Evolutionary conservation across 2,113 vertebrate species (phyloP), one percentile per base, ranked within the genome.

Genomic region (Salvelinus alpinus): DNA sequence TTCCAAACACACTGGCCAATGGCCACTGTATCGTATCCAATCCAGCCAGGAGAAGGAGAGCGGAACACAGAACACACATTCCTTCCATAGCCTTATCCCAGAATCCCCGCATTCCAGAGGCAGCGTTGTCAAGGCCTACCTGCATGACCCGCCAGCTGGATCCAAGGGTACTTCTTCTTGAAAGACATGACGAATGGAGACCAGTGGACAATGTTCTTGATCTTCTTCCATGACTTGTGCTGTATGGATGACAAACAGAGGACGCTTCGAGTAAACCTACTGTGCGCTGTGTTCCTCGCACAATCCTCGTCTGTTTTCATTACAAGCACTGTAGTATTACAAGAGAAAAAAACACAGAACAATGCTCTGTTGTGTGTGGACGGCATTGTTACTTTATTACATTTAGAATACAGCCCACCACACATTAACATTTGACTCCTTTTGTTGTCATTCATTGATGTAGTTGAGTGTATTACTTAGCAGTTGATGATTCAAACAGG

Each of bases 111-210:
- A n/a, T n/a, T 60, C 25, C 25, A 34, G 29, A n/a, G 27, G 13
- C 29, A 13, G 38, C 5, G 13, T 16, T 44, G 71, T 5, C 13
- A 16, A 71, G 16, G 59, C 20, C 0, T 92, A 98, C 98, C 98
- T 95, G 96, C 97, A 0, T 99, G 98, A 44, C 97, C 98, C 0
- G 97, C 98, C 88, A 99, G 93, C 89, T 99, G 98, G 84, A 99
- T 97, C 97, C 98, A 99, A 74, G 97, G 98, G 80, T 99, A 99
- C 80, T 99, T 99, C 93, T 99, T 99, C 93, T 98, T 99, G 94
- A 98, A 99, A 89, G 97, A 99, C 96, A 98, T 99, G 74, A 99
- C 95, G 78, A 99, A 98, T 0, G 97, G 98, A 1, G 98, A 98
- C 97, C 98, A 99, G 79, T 99, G 96, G 83, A 99, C 96, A 96